phyloP scores from a whole-genome alignment of 1,140 invertebrate genomes.

The Asbolus verrucosus region DNA sequence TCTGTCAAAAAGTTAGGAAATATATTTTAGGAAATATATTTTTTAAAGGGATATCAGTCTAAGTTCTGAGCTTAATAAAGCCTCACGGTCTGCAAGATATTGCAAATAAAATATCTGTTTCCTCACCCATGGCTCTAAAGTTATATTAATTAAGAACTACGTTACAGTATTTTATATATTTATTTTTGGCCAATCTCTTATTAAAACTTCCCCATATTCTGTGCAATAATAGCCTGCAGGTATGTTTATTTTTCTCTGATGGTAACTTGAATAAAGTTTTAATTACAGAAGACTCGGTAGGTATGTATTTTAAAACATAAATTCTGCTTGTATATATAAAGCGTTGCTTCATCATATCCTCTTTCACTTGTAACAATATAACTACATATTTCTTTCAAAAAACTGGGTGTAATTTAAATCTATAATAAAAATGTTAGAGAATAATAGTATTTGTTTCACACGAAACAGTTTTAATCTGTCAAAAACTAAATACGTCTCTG shows the following conservation, averaged over 20 bases:
- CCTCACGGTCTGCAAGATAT: no score
- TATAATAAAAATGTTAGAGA: not conserved
- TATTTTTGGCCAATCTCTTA: not conserved
- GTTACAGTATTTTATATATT: no score
- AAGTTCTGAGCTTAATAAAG: no score
- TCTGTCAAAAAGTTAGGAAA: no score
- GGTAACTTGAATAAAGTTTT: slow-evolving; percentile 2
- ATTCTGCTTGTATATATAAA: not conserved
- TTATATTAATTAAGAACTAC: no score
- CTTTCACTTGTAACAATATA: not conserved
- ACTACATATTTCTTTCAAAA: no score
- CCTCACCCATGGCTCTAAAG: no score
- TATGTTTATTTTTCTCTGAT: slow-evolving; percentile 17
- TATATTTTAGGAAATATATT: no score
- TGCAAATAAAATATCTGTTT: no score
- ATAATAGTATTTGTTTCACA: not conserved
- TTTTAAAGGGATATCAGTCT: no score
- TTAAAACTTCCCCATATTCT: slow-evolving; percentile 5
- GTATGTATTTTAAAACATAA: no score
- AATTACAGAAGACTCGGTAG: slow-evolving; percentile 5
- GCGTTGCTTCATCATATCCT: not conserved
- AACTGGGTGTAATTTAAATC: no score
- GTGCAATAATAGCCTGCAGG: not conserved
- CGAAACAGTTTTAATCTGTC: not conserved
- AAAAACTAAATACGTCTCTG: not conserved